These are phyloP conservation scores for Anoplius nigerrimus DNA, from an alignment of 2,888 invertebrate genomes.

Conservation along the genomic window DNA sequence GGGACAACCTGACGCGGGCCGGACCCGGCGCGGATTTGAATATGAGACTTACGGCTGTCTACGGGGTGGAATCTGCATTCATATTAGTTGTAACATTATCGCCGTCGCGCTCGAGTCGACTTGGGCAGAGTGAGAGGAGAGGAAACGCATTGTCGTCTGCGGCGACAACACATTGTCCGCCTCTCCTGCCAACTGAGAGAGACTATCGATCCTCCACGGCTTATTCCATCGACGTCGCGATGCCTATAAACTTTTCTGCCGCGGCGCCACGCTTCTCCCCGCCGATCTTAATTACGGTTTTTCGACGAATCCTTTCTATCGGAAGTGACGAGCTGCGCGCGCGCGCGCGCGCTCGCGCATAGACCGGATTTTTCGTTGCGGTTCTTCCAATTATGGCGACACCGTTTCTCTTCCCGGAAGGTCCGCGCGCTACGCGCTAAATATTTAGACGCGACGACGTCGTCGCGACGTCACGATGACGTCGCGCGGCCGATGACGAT, in stretches of 20 bases:
- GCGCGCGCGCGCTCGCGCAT: constrained; percentile 26
- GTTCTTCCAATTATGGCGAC: constrained; percentile 47
- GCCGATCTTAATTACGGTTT: not conserved
- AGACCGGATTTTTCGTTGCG: constrained; percentile 31
- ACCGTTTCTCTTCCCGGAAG: constrained; percentile 45
- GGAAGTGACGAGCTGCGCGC: too few species aligned
- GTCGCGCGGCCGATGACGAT: constrained; percentile 43
- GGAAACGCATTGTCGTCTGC: not conserved
- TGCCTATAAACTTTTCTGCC: not conserved
- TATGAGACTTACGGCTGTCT: constrained; percentile 53
- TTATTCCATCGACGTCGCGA: not conserved
- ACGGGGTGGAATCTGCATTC: constrained; percentile 51
- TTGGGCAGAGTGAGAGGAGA: not conserved
- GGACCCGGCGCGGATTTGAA: constrained; percentile 51
- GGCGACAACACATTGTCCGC: not conserved
- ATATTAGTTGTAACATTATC: constrained; percentile 34
- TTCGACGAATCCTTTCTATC: constrained; percentile 11
- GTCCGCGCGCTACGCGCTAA: constrained; percentile 44
- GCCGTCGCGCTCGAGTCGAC: not conserved
- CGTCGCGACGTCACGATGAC: constrained; percentile 58
- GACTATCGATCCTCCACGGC: not conserved
- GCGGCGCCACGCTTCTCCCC: not conserved
- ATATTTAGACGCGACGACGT: constrained; percentile 56
- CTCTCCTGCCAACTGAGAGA: not conserved
- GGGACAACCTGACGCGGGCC: constrained; percentile 42